phyloP scores from a whole-genome alignment of 35 echinoderm and acorn worm genomes.

The Ophiothrix spiculata region DNA sequence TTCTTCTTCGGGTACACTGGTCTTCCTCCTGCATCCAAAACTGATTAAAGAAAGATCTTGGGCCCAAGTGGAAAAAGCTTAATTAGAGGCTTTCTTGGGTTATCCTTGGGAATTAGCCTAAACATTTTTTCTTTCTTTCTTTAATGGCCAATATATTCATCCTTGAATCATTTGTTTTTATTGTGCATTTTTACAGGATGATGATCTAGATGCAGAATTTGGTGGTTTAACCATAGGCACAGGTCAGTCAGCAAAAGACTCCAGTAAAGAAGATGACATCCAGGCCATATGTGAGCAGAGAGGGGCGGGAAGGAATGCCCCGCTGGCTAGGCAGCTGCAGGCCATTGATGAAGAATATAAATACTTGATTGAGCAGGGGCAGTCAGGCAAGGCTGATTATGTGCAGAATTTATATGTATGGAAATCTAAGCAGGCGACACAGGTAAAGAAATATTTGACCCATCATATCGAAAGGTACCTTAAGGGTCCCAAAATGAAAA shows the following conservation, averaged over 20 bases:
- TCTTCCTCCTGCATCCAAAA: no score
- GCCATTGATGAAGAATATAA: slow-evolving; percentile 98
- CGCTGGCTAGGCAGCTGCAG: slow-evolving; percentile 78
- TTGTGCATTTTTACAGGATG: not conserved
- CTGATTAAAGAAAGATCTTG: no score
- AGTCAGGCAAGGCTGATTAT: slow-evolving; percentile 92
- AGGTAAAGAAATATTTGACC: no score
- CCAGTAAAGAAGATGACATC: slow-evolving; percentile 92
- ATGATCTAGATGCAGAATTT: slow-evolving; percentile 55
- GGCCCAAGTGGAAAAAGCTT: no score
- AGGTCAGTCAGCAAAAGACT: slow-evolving; percentile 69
- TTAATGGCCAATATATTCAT: no score
- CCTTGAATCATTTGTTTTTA: no score
- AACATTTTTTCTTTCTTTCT: no score
- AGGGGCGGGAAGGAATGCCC: slow-evolving; percentile 77
- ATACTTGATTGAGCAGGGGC: slow-evolving; percentile 73
- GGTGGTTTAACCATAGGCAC: slow-evolving; percentile 61
- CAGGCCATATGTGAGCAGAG: slow-evolving; percentile 87
- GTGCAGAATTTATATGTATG: slow-evolving; percentile 84
- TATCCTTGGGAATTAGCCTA: no score
- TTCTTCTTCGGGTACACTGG: no score
- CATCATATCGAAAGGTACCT: no score
- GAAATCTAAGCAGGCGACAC: slow-evolving; percentile 96
- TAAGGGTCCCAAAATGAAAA: no score
- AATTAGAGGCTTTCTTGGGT: no score